Evolutionary conservation across 2,888 invertebrate species (phyloP).

Genomic region (Morpho achilles): DNA sequence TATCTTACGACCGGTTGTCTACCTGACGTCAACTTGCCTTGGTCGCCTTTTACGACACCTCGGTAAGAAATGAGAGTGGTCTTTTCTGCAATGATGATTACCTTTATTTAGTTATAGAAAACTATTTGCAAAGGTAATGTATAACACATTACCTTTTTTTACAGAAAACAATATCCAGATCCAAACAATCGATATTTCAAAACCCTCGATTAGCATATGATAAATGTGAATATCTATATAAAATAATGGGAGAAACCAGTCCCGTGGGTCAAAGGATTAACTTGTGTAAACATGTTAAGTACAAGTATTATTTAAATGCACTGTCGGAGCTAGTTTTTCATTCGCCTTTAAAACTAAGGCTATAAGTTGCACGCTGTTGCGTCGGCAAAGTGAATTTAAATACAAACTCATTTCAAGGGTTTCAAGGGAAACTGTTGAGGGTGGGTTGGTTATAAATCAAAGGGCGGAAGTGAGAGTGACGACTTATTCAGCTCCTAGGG

Average conservation of each 20-base stretch:
- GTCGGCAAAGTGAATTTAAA: conserved; percentile 20
- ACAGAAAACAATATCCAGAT: no score
- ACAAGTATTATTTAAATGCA: conserved; percentile 13
- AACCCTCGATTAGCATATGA: background rate
- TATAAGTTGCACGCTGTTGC: conserved; percentile 16
- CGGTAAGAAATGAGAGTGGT: no score
- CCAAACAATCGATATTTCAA: no score
- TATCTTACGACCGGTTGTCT: no score
- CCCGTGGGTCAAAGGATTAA: conserved; percentile 15
- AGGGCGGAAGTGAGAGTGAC: conserved; percentile 37
- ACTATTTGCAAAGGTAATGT: no score
- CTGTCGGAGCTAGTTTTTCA: conserved; percentile 3
- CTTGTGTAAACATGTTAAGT: conserved; percentile 5
- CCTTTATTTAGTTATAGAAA: no score
- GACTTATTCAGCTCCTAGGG: conserved; percentile 37
- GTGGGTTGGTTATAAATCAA: conserved; percentile 42
- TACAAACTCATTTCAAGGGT: conserved; percentile 18
- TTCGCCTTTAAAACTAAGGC: conserved; percentile 14
- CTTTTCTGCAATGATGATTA: no score
- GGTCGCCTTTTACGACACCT: no score
- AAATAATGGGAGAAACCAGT: conserved; percentile 1
- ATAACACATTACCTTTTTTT: no score
- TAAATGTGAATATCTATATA: background rate
- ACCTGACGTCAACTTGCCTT: no score
- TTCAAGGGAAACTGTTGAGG: conserved; percentile 22